Evolutionary conservation across 1,140 invertebrate genomes (phyloP), one percentile per base, ranked within the genome.

Genomic region (Formica exsecta): DNA sequence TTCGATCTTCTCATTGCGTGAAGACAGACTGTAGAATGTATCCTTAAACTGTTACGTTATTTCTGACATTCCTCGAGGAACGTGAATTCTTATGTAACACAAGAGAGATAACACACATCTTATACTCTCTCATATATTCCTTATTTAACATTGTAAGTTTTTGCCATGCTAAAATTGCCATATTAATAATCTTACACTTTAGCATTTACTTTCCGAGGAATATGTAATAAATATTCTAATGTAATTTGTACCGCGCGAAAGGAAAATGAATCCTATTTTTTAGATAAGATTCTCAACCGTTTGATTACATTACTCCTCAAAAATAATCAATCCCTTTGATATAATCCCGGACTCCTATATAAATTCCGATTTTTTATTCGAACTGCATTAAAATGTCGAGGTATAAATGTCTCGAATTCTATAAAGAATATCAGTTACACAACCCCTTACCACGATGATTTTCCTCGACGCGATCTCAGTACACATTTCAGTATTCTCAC

Each of bases 111-210:
- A 25, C 11, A 51, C 48, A 25, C 11, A 51, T 13, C 4, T 51
- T 65, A 29, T n/a, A 80, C 32, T 29, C 22, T 8, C 32, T 32
- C 32, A 32, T 41, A 29, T 22, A n/a, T 16, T 32, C 13, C 22
- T 80, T 25, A 38, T 57, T 54, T 32, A 70, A 80, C 36, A 57
- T 11, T 22, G 5, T 44, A 68, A 80, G 9, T 57, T 57, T 64
- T 70, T 38, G 65, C 32, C 64, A 13, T 79, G 54, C 44, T 54
- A 70, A 51, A 51, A 70, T 57, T 70, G 22, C 16, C 76, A 80
- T 51, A 80, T 80, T 41, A 66, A 79, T 79, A 70, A 9, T 54
- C 64, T 80, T 65, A 77, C 57, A 76, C n/a, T 65, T 65, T 41
- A 80, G 32, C 65, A n/a, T 54, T 80, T 80, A 80, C 32, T 25